Evolutionary conservation across 2,797 vertebrate genomes (phyloP).

Genomic region (Darevskia nairensis): DNA sequence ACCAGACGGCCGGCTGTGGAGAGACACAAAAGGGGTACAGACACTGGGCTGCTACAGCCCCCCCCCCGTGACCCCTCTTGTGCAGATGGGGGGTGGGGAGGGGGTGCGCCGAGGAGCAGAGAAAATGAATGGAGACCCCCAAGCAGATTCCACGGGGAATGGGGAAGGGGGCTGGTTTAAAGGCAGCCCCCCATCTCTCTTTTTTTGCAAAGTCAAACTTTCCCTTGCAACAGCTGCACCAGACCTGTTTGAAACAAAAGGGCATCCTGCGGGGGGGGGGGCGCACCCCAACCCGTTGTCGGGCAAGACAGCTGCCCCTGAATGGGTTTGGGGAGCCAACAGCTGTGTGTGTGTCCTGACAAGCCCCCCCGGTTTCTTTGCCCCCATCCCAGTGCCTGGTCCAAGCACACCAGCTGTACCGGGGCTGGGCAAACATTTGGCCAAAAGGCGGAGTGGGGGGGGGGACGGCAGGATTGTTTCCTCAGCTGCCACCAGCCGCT

Average conservation of each 20-base stretch:
- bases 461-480: too few relatives aligned
- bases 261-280: background rate
- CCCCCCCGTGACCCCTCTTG: background rate
- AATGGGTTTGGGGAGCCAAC: constrained; percentile 74
- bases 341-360: constrained; percentile 43
- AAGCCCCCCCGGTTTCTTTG: background rate
- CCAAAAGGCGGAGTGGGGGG: constrained; percentile 25
- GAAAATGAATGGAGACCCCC: constrained; percentile 71
- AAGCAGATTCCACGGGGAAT: constrained; percentile 40
- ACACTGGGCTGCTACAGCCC: background rate
- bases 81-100: background rate
- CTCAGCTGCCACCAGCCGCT: too few relatives aligned
- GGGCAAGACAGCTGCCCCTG: constrained; percentile 82
- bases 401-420: constrained; percentile 1
- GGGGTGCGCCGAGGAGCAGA: constrained; percentile 7
- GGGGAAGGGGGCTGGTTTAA: constrained; percentile 31
- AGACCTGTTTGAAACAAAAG: constrained; percentile 69
- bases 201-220: constrained; percentile 62
- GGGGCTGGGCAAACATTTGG: constrained; percentile 37
- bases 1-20: background rate
- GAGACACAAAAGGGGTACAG: constrained; percentile 6
- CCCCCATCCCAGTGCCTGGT: background rate
- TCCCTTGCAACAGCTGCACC: constrained; percentile 80
- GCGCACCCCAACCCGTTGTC: constrained; percentile 51
- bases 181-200: background rate